Evolutionary conservation across 35 echinoderm and acorn worm species (phyloP).

Genomic region (Anneissia japonica): DNA sequence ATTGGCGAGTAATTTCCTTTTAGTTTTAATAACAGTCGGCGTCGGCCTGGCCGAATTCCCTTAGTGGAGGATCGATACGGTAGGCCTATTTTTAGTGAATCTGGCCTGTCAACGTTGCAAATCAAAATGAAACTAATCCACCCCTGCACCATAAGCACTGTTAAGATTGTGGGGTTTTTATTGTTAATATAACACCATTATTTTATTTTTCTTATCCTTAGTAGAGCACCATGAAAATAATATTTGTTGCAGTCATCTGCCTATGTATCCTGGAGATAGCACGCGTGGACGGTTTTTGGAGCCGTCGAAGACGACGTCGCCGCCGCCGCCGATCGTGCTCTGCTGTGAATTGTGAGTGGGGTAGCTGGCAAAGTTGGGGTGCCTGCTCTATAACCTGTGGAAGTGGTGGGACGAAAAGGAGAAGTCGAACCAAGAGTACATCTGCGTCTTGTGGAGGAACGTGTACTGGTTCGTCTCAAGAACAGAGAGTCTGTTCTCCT

Average conservation of each 20-base stretch:
- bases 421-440: not conserved
- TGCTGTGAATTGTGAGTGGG: not conserved
- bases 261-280: not conserved
- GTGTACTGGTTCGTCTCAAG: not conserved
- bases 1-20: too few species aligned
- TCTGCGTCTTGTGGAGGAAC: not conserved
- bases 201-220: too few species aligned
- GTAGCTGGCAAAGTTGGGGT: not conserved
- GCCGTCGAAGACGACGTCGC: not conserved
- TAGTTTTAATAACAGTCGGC: too few species aligned
- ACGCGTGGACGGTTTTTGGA: not conserved
- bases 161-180: too few species aligned
- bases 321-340: not conserved
- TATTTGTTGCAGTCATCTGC: not conserved
- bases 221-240: too few species aligned
- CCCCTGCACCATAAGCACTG: too few species aligned
- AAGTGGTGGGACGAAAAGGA: not conserved
- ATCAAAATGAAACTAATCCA: too few species aligned
- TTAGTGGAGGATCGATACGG: too few species aligned
- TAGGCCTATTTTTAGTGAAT: too few species aligned
- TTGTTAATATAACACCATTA: too few species aligned
- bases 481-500: not conserved
- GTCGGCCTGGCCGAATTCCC: too few species aligned
- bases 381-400: not conserved
- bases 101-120: too few species aligned